These are phyloP conservation scores for Stegodyphus dumicola DNA, from an alignment of 1,140 invertebrate genomes.

Conservation along the genomic window DNA sequence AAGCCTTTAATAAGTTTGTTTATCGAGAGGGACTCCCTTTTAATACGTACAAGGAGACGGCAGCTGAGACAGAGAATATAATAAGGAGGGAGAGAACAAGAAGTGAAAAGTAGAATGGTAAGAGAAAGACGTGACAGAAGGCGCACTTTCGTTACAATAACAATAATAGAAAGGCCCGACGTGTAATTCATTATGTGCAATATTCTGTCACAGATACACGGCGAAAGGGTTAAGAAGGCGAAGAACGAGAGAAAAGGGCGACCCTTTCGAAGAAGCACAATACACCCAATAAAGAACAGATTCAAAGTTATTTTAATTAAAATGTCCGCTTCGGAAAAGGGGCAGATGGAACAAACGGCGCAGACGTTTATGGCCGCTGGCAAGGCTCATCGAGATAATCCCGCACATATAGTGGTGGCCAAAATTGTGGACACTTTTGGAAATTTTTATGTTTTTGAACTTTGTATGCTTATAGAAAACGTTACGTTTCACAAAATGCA, in stretches of 20 bases:
- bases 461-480: too few relatives aligned
- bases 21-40: slow-evolving; percentile 21
- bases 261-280: slow-evolving; percentile 29
- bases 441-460: too few relatives aligned
- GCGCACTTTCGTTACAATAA: slow-evolving; percentile 8
- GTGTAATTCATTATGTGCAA: slow-evolving; percentile 55
- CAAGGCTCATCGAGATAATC: too few relatives aligned
- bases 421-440: too few relatives aligned
- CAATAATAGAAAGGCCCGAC: slow-evolving; percentile 51
- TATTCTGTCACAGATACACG: slow-evolving; percentile 38
- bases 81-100: slow-evolving; percentile 45
- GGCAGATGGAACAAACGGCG: not conserved
- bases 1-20: slow-evolving; percentile 58
- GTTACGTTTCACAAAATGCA: too few relatives aligned
- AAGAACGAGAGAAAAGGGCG: not conserved
- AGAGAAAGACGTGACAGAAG: slow-evolving; percentile 26
- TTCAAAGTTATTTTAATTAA: slow-evolving; percentile 54
- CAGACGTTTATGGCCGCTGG: not conserved
- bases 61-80: slow-evolving; percentile 32
- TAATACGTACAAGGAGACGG: slow-evolving; percentile 39
- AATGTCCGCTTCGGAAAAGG: slow-evolving; percentile 22
- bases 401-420: too few relatives aligned
- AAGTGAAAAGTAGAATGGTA: not conserved
- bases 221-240: slow-evolving; percentile 49
- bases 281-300: slow-evolving; percentile 49